phyloP scores from a whole-genome alignment of 2,888 invertebrate genomes.

The Brassicogethes aeneus region DNA sequence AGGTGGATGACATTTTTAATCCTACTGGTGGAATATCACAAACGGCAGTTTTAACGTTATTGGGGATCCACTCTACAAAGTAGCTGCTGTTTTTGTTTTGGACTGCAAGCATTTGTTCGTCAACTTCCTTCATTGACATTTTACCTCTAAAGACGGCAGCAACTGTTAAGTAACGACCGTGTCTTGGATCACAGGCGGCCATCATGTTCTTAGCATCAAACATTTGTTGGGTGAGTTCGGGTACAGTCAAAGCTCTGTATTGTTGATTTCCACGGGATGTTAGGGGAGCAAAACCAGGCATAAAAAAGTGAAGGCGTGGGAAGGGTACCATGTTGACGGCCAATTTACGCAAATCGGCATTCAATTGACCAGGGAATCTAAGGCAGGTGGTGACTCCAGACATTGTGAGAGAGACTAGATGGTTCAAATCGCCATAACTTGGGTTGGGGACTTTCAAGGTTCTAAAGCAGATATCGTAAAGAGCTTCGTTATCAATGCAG shows the following conservation, averaged over 20 bases:
- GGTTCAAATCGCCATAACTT: conserved; percentile 83
- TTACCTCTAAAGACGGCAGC: conserved; percentile 62
- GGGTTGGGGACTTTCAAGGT: conserved; percentile 80
- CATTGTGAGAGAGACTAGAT: conserved; percentile 78
- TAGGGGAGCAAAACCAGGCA: conserved; percentile 91
- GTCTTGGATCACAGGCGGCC: conserved; percentile 66
- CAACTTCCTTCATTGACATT: conserved; percentile 71
- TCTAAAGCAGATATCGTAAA: conserved; percentile 81
- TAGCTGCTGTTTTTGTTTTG: conserved; percentile 55
- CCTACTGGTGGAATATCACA: conserved; percentile 73
- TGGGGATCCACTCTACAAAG: conserved; percentile 69
- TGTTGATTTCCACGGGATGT: conserved; percentile 80
- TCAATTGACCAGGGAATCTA: conserved; percentile 86
- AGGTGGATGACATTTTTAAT: conserved; percentile 70
- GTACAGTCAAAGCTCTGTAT: conserved; percentile 61
- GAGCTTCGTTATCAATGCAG: conserved; percentile 74
- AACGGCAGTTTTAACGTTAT: conserved; percentile 72
- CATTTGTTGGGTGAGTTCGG: conserved; percentile 72
- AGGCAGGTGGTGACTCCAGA: conserved; percentile 80
- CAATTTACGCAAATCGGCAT: conserved; percentile 84
- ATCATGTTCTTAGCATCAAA: conserved; percentile 72
- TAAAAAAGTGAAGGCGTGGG: conserved; percentile 92
- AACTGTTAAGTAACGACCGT: conserved; percentile 61
- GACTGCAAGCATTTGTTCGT: conserved; percentile 62
- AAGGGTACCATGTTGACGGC: conserved; percentile 98